A percentile compares a stretch with the other conserved stretches of the same genome.
Conservation (phyloP, 2,888 invertebrate species). For the Rosalia funebris region DNA sequence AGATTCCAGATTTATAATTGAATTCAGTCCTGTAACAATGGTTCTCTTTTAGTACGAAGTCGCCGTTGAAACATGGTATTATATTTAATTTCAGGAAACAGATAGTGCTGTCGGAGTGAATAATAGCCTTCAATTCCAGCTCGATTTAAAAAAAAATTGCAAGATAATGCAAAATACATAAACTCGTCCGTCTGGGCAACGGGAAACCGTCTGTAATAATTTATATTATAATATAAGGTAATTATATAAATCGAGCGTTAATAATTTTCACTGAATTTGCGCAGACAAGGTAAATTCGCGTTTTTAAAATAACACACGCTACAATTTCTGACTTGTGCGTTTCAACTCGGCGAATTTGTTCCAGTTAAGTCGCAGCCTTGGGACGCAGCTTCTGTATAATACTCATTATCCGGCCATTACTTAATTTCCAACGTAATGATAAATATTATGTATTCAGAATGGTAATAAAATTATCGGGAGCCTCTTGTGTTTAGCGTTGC, state of each 20-base stretch:
- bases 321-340: conserved; percentile 22
- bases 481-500: conserved; percentile 25
- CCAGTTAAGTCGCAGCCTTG: conserved; percentile 43
- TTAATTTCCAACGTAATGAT: conserved; percentile 34
- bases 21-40: conserved; percentile 43
- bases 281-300: conserved; percentile 29
- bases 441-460: conserved; percentile 37
- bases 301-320: conserved; percentile 42
- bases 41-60: conserved; percentile 40
- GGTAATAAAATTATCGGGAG: conserved; percentile 12
- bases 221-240: conserved; percentile 50
- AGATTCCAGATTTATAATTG: conserved; percentile 40
- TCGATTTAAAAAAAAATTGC: conserved; percentile 50
- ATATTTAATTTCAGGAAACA: conserved; percentile 56
- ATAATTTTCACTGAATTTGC: conserved; percentile 32
- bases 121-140: conserved; percentile 50
- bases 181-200: conserved; percentile 44
- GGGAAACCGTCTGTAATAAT: conserved; percentile 51
- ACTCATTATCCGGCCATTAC: conserved; percentile 31
- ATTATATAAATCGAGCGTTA: conserved; percentile 49
- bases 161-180: conserved; percentile 49
- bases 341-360: conserved; percentile 45
- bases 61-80: conserved; percentile 49
- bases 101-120: conserved; percentile 48
- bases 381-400: conserved; percentile 33